A percentile compares a stretch with the other conserved stretches of the same genome.
These are phyloP conservation scores for Andricus curvator DNA, from an alignment of 2,888 invertebrate species.

Conservation along the genomic window DNA sequence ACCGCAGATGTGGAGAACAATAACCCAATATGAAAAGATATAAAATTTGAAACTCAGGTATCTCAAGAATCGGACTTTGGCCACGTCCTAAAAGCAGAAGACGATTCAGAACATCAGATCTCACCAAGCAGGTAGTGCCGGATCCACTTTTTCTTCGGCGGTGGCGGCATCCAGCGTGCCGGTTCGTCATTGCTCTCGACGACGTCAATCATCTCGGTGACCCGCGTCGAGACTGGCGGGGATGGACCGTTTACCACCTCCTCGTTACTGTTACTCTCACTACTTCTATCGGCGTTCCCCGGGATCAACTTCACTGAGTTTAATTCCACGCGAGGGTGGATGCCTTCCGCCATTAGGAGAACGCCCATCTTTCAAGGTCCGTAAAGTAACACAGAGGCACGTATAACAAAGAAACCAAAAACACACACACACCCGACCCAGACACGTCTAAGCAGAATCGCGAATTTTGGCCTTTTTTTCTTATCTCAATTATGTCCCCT, in stretches of 20 bases:
- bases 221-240: slow-evolving; percentile 14
- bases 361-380: slow-evolving; percentile 73
- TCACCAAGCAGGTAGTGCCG: slow-evolving; percentile 84
- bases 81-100: slow-evolving; percentile 9
- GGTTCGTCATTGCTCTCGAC: slow-evolving; percentile 58
- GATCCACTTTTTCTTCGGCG: slow-evolving; percentile 89
- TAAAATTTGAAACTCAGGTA: neutral
- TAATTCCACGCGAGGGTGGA: slow-evolving; percentile 64
- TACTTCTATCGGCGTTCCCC: slow-evolving; percentile 49
- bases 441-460: neutral
- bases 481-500: slow-evolving; percentile 8
- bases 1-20: neutral
- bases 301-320: slow-evolving; percentile 54
- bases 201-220: slow-evolving; percentile 59
- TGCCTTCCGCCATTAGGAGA: slow-evolving; percentile 72
- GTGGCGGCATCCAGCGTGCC: slow-evolving; percentile 78
- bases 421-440: slow-evolving; percentile 9
- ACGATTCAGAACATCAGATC: slow-evolving; percentile 43
- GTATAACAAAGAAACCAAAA: neutral
- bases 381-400: slow-evolving; percentile 33
- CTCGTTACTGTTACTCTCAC: slow-evolving; percentile 58
- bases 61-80: neutral
- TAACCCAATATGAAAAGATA: neutral
- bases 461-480: slow-evolving; percentile 3
- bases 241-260: slow-evolving; percentile 61